These are phyloP conservation scores for Limnodromus scolopaceus DNA, from an alignment of 2,797 vertebrate species.

Conservation along the genomic window DNA sequence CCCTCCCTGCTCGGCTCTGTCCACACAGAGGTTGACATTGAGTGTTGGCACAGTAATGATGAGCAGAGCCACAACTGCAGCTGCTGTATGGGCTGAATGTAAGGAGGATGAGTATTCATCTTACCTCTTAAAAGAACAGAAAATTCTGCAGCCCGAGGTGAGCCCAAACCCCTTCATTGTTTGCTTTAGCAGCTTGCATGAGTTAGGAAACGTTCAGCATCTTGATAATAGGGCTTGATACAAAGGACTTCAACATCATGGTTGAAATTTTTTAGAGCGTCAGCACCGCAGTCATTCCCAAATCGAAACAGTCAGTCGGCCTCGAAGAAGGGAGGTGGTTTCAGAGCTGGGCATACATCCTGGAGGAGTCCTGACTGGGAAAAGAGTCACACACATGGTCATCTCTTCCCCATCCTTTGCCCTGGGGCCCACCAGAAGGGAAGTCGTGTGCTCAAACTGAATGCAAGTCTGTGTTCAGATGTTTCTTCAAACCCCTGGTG, in stretches of 20 bases:
- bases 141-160: neutral
- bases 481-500: neutral
- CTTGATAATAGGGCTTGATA: neutral
- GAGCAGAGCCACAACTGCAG: neutral
- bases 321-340: neutral
- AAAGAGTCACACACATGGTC: rapidly evolving
- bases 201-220: neutral
- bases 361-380: neutral
- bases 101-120: neutral
- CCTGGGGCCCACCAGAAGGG: neutral
- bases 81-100: neutral
- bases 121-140: neutral
- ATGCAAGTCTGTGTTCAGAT: neutral
- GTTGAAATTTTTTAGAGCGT: neutral
- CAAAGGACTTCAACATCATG: neutral
- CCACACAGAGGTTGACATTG: neutral
- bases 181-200: neutral
- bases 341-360: rapidly evolving
- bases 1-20: neutral
- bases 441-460: neutral
- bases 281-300: neutral
- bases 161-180: neutral
- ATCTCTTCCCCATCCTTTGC: neutral
- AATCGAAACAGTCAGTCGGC: rapidly evolving
- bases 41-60: neutral